A percentile compares a stretch with the other conserved stretches of the same genome.
Evolutionary conservation across 2,113 vertebrate genomes (phyloP).

Genomic region (Apodemus sylvaticus): DNA sequence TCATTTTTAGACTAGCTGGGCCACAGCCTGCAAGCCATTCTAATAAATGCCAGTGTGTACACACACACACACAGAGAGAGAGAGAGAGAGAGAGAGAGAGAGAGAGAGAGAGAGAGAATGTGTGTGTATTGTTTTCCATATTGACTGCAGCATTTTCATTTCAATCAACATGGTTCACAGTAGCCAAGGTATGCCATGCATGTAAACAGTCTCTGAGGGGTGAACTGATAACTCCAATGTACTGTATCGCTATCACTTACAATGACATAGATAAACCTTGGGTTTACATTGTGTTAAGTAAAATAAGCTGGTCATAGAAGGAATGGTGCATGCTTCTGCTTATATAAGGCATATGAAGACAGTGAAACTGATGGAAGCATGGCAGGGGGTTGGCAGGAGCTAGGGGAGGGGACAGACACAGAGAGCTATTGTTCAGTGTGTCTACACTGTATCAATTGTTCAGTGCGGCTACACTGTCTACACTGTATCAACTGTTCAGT

Average conservation of each 20-base stretch:
- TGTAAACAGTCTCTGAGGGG: not conserved
- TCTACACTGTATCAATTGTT: not conserved
- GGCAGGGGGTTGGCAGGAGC: not conserved
- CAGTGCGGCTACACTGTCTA: not conserved
- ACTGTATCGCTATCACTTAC: not conserved
- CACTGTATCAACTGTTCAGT: not conserved
- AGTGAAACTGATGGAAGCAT: not conserved
- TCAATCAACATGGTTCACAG: not conserved
- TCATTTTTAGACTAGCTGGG: not conserved
- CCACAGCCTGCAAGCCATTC: not conserved
- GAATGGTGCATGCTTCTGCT: not conserved
- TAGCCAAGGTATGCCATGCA: not conserved
- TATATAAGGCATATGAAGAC: not conserved
- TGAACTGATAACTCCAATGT: not conserved
- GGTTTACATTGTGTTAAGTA: not conserved
- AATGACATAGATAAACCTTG: not conserved
- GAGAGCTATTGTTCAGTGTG: not conserved
- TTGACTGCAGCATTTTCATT: not conserved
- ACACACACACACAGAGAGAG: too few relatives aligned
- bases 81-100: too few relatives aligned
- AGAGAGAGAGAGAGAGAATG: too few relatives aligned
- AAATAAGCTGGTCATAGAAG: not conserved
- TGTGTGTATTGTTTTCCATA: not conserved
- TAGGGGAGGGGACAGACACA: not conserved
- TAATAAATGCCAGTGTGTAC: too few relatives aligned